phyloP scores from a whole-genome alignment of 2,797 vertebrate genomes.

The Lindbergichthys nudifrons region DNA sequence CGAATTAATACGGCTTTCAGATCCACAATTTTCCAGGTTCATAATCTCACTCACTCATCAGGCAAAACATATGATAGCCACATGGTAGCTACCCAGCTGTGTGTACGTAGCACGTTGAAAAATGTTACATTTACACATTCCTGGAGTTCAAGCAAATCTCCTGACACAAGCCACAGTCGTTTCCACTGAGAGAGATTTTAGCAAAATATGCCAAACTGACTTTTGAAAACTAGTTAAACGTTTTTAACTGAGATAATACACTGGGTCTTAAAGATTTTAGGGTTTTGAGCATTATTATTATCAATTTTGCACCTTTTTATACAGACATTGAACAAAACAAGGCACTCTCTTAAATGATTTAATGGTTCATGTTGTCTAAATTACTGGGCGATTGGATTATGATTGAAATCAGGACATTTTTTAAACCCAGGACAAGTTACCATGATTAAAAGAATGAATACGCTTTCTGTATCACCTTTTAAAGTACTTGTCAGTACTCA shows the following conservation, averaged over 20 bases:
- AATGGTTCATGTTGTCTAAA: neutral
- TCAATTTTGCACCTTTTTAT: neutral
- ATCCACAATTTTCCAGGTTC: conserved; percentile 25
- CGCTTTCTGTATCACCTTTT: neutral
- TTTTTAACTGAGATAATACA: neutral
- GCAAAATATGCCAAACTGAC: conserved; percentile 30
- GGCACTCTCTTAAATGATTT: neutral
- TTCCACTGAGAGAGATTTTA: conserved; percentile 26
- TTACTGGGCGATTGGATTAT: neutral
- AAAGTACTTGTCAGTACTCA: neutral
- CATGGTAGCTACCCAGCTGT: conserved; percentile 26
- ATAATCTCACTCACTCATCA: conserved; percentile 27
- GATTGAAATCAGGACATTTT: neutral
- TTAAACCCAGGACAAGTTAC: neutral
- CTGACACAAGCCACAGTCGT: conserved; percentile 25
- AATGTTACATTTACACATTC: conserved; percentile 40
- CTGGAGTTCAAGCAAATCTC: conserved; percentile 9
- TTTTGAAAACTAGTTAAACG: neutral
- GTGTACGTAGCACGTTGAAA: conserved; percentile 14
- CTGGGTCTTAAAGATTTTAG: neutral
- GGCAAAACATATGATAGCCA: conserved; percentile 28
- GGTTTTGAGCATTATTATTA: neutral
- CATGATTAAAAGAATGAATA: neutral
- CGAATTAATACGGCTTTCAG: conserved; percentile 4
- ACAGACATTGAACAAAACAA: neutral